Conservation (phyloP, 1,140 invertebrate genomes). For the Oreohelix idahoensis region DNA sequence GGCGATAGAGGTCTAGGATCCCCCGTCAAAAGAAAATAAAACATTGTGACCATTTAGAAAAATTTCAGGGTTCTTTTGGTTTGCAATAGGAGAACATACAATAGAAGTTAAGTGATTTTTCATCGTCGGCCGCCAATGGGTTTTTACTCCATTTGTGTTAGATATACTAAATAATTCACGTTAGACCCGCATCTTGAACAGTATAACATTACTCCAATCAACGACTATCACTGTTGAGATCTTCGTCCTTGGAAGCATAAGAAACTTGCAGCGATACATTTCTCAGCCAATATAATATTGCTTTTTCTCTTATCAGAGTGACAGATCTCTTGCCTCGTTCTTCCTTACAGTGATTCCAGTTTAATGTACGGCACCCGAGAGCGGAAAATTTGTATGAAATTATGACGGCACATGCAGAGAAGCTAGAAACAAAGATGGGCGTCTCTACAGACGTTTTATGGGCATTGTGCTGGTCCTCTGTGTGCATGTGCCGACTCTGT, state of each 20-base stretch:
- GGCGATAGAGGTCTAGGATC: background rate
- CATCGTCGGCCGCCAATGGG: background rate
- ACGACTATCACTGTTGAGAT: background rate
- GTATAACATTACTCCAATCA: constrained; percentile 10
- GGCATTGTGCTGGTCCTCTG: background rate
- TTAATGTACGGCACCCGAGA: background rate
- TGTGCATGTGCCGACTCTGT: background rate
- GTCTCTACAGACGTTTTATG: background rate
- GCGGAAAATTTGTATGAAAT: constrained; percentile 17
- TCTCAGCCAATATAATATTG: constrained; percentile 3
- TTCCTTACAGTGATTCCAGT: background rate
- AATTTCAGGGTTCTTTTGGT: background rate
- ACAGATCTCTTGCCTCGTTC: background rate
- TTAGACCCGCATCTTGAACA: background rate
- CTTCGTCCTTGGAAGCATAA: background rate
- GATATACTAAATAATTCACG: background rate
- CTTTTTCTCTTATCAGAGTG: background rate
- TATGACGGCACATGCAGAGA: background rate
- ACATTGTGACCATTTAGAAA: background rate
- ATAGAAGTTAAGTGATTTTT: constrained; percentile 10
- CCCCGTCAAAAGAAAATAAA: background rate
- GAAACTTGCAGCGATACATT: background rate
- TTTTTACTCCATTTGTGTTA: background rate
- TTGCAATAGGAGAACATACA: background rate
- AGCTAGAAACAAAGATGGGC: background rate